Base-by-base conservation (phyloP, 2,888 invertebrate genomes). In the Tinea trinotella region DNA sequence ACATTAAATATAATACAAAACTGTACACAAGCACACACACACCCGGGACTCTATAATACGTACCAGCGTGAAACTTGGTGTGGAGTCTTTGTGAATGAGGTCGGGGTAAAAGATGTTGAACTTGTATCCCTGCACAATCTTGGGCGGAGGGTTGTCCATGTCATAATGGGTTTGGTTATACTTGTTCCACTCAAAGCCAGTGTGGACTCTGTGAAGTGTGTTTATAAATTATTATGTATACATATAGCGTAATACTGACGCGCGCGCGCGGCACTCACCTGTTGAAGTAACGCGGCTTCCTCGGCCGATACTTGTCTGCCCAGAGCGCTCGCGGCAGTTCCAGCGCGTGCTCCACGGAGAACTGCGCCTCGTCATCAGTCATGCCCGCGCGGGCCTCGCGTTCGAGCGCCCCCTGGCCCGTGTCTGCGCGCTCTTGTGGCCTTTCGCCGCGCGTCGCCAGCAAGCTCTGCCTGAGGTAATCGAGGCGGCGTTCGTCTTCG, bases 151-250 rank as follows among this genome's bases (percentile, higher is more conserved):
- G 87, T 99, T 99, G 78, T 99, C 99, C 93, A 99, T 97, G 76
- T 99, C 99, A 80, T 99, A 99, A 85, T 99, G 99, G 1, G 99
- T 99, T 84, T 99, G 99, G 85, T 99, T 99, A 84, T 99, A 99
- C 79, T 99, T 99, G 86, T 99, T 99, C 99, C 99, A 99, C 70
- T 99, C 99, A 81, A 99, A 99, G 12, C 99, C 99, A 0, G 96
- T 96, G 71, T 96, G 96, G 2, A 96, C 96, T n/a, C n/a, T n/a
- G n/a, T n/a, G n/a, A n/a, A n/a, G n/a, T n/a, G n/a, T n/a, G n/a
- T n/a, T 55, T 52, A 24, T 20, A 30, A 10, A 7, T 30, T 30
- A 30, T 30, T 30, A 10, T 30, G 30, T 30, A 30, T n/a, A n/a
- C n/a, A n/a, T n/a, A n/a, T n/a, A n/a, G n/a, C n/a, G n/a, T n/a